Evolutionary conservation across 2,113 vertebrate species (phyloP).

Genomic region (Siniperca knerii): DNA sequence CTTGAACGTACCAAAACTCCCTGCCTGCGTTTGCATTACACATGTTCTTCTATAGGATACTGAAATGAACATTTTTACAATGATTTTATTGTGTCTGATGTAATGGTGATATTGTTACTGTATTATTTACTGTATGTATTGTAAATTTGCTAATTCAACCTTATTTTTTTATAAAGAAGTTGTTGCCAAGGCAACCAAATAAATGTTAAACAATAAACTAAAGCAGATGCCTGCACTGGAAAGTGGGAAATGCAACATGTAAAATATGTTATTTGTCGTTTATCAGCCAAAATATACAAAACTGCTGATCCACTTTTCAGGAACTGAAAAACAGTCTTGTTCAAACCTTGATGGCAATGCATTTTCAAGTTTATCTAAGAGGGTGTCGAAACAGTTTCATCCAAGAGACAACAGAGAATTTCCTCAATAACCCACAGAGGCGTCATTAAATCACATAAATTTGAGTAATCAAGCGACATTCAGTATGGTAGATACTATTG

Average conservation of each 20-base stretch:
- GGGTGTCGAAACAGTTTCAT: slow-evolving; percentile 46
- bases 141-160: neutral
- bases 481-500: neutral
- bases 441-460: neutral
- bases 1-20: neutral
- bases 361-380: slow-evolving; percentile 23
- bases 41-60: too few relatives aligned
- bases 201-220: neutral
- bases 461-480: neutral
- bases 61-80: too few relatives aligned
- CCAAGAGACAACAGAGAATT: slow-evolving; percentile 12
- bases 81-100: too few relatives aligned
- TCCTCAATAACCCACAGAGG: neutral
- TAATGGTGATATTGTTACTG: neutral
- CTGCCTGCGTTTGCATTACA: neutral
- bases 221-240: neutral
- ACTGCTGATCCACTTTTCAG: slow-evolving; percentile 31
- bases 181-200: neutral
- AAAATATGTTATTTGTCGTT: neutral
- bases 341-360: slow-evolving; percentile 48
- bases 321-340: slow-evolving; percentile 50
- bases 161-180: neutral
- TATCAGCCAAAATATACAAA: neutral
- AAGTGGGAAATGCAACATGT: neutral
- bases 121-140: neutral